phyloP scores from a whole-genome alignment of 2,113 vertebrate species.

The Jacana jacana region DNA sequence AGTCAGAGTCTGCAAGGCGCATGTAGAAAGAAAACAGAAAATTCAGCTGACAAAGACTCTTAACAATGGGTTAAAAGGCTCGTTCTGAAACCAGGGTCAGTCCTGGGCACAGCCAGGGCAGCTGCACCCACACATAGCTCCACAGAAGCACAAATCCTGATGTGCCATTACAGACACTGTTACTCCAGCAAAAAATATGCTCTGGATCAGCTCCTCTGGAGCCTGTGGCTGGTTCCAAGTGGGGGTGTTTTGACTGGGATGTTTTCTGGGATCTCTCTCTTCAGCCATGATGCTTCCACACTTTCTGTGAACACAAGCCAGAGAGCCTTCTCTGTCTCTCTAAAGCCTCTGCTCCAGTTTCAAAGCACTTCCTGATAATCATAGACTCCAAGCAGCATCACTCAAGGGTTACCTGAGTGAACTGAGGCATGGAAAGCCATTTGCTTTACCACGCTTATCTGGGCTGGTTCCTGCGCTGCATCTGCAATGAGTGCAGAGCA shows the following conservation, averaged over 20 bases:
- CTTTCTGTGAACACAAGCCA: neutral
- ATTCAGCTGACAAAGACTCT: neutral
- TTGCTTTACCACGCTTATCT: neutral
- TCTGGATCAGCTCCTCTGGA: neutral
- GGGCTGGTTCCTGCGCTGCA: neutral
- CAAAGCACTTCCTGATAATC: neutral
- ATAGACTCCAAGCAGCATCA: neutral
- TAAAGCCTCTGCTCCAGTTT: neutral
- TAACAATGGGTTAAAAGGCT: neutral
- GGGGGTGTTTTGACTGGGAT: neutral
- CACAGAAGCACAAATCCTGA: neutral
- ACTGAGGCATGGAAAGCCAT: neutral
- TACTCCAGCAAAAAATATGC: neutral
- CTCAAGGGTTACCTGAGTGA: neutral
- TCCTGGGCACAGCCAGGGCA: neutral
- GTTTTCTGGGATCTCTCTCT: neutral
- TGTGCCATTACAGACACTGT: too few relatives aligned
- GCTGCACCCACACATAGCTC: neutral
- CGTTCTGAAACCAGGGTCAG: neutral
- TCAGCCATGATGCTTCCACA: neutral
- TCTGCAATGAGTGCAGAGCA: neutral
- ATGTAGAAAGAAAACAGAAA: neutral
- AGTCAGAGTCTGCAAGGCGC: conserved; percentile 79
- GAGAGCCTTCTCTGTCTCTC: neutral
- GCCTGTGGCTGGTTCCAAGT: fast-evolving